phyloP scores from a whole-genome alignment of 1,140 invertebrate species.

The Stegodyphus mimosarum region DNA sequence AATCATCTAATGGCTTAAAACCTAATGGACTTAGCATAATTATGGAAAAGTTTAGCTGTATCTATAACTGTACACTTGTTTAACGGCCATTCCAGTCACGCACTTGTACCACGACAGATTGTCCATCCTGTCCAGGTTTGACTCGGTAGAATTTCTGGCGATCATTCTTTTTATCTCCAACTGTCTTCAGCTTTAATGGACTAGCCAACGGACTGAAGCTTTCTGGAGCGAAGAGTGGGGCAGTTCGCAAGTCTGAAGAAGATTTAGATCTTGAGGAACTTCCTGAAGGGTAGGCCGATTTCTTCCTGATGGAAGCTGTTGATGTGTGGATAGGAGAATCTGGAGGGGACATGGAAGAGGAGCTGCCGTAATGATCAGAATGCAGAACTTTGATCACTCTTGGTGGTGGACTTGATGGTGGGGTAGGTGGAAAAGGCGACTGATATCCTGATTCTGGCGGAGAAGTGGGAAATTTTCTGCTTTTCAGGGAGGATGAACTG shows the following conservation, averaged over 20 bases:
- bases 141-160: constrained; percentile 49
- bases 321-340: constrained; percentile 37
- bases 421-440: constrained; percentile 52
- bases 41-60: background rate
- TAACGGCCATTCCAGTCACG: constrained; percentile 49
- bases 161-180: constrained; percentile 17
- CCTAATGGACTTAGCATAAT: no score
- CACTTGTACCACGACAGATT: constrained; percentile 52
- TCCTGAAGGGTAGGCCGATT: constrained; percentile 45
- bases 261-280: constrained; percentile 49
- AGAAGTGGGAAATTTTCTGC: constrained; percentile 49
- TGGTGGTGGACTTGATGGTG: constrained; percentile 52
- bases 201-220: constrained; percentile 47
- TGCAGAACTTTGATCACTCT: constrained; percentile 43
- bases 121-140: constrained; percentile 53
- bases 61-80: background rate
- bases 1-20: no score
- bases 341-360: constrained; percentile 48
- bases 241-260: constrained; percentile 27
- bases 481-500: constrained; percentile 28
- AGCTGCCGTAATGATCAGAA: constrained; percentile 52
- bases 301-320: constrained; percentile 38
- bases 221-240: constrained; percentile 23
- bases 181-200: constrained; percentile 49
- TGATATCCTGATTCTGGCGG: constrained; percentile 57